These are phyloP conservation scores for Gerris buenoi DNA, from an alignment of 1,140 invertebrate species.

Conservation along the genomic window DNA sequence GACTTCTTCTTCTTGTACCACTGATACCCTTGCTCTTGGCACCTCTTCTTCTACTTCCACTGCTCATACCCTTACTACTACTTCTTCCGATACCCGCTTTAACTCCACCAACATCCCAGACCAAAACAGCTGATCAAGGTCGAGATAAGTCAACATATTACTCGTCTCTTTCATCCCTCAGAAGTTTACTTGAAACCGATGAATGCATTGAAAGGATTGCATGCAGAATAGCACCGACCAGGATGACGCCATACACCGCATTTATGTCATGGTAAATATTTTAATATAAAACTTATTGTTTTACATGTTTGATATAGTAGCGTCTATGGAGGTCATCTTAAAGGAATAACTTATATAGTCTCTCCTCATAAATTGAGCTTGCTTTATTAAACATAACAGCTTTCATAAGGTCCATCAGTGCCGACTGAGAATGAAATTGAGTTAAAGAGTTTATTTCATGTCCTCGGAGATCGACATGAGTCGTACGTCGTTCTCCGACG, in stretches of 20 bases:
- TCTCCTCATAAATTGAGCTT: no score
- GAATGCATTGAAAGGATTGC: slow-evolving; percentile 11
- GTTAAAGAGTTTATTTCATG: no score
- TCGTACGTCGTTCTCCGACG: no score
- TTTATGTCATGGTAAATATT: slow-evolving; percentile 11
- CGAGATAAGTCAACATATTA: background rate
- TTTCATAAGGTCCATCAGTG: background rate
- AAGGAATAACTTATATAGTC: no score
- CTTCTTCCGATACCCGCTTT: slow-evolving; percentile 10
- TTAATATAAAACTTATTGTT: background rate
- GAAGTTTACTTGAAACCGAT: slow-evolving; percentile 8
- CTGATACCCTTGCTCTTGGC: slow-evolving; percentile 3
- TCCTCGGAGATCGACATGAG: no score
- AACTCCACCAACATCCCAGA: background rate
- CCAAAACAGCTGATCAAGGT: background rate
- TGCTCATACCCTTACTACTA: slow-evolving; percentile 10
- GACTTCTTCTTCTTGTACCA: slow-evolving; percentile 5
- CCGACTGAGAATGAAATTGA: no score
- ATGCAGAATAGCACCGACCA: slow-evolving; percentile 6
- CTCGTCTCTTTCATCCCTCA: slow-evolving; percentile 2
- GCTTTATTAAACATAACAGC: background rate
- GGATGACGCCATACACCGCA: background rate
- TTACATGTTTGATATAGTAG: no score
- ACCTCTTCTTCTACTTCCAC: slow-evolving; percentile 9
- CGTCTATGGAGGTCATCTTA: no score